Conservation (phyloP, 37 sponge, comb jelly and placozoan genomes). For the Oscarella lobularis region DNA sequence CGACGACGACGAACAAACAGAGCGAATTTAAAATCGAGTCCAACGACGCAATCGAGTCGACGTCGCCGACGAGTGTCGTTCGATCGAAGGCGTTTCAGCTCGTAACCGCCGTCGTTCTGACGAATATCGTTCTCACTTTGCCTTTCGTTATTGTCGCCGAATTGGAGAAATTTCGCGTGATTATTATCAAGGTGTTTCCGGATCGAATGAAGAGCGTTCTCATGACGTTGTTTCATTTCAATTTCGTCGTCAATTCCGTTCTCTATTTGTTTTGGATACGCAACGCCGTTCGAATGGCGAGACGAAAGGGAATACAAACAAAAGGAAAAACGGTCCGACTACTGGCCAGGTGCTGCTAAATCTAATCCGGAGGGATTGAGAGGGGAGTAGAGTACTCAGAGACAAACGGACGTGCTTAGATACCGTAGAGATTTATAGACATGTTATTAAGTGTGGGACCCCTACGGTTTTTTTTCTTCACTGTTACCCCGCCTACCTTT, state of each 20-base stretch:
- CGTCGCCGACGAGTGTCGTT: background rate
- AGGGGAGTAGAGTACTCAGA: too few relatives aligned
- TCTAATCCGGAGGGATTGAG: too few relatives aligned
- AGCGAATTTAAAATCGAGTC: background rate
- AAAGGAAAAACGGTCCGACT: too few relatives aligned
- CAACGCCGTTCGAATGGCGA: background rate
- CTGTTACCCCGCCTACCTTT: slow-evolving; percentile 50
- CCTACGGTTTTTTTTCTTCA: too few relatives aligned
- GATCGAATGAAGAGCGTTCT: background rate
- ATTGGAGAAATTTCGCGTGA: background rate
- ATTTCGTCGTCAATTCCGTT: background rate
- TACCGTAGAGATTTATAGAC: too few relatives aligned
- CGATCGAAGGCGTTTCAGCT: background rate
- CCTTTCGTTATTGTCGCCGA: background rate
- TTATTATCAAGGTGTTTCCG: background rate
- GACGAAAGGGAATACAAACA: background rate
- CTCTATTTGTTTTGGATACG: background rate
- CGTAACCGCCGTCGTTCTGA: background rate
- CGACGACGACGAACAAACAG: background rate
- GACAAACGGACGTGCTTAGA: too few relatives aligned
- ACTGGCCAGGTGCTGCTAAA: too few relatives aligned
- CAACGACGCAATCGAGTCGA: background rate
- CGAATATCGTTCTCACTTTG: background rate
- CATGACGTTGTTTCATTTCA: background rate
- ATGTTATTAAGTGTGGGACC: too few relatives aligned